Evolutionary conservation across 1,140 invertebrate species (phyloP), one percentile per base, ranked within the genome.

Genomic region (Megathymus violae): DNA sequence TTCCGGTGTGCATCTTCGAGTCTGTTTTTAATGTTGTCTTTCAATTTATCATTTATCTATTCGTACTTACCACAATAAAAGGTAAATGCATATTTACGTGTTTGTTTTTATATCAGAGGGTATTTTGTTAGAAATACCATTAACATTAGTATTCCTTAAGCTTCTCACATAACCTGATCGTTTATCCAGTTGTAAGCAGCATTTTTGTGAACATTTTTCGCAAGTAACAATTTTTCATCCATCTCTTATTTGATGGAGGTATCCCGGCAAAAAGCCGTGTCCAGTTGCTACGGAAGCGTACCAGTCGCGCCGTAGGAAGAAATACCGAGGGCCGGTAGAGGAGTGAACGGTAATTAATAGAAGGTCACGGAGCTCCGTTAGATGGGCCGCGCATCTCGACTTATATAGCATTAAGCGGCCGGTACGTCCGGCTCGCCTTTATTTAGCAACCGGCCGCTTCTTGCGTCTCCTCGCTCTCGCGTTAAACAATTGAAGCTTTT

Each of bases 271-370:
- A 66, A 56, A 50, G 31, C 27, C 52, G 54, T 59, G 17, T 52
- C 15, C 16, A 36, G 60, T 22, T 61, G 41, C 52, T 70, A 75
- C 70, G 60, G 70, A 73, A 70, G 62, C 67, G 59, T 62, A 62
- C 58, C 56, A 60, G 67, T 64, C 62, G 25, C 40, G 43, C 54
- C 38, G 44, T 59, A 71, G 71, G 72, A 71, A 74, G 72, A 71
- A 63, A 74, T 74, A 71, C 72, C 72, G 52, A 59, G 65, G 61
- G 68, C 64, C 48, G 52, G 70, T 66, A 19, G 56, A 76, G 76
- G 75, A 76, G 69, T 58, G 64, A 87, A 87, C 84, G 80, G 84
- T 87, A 87, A 87, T 85, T 85, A 84, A 84, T 82, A 84, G 83
- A 82, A 82, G 76, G 82, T 83, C 80, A 76, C 63, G 68, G 62